Evolutionary conservation across 2,113 vertebrate genomes (phyloP), one percentile per base, ranked within the genome.

Genomic region (Platycercus adscitus): DNA sequence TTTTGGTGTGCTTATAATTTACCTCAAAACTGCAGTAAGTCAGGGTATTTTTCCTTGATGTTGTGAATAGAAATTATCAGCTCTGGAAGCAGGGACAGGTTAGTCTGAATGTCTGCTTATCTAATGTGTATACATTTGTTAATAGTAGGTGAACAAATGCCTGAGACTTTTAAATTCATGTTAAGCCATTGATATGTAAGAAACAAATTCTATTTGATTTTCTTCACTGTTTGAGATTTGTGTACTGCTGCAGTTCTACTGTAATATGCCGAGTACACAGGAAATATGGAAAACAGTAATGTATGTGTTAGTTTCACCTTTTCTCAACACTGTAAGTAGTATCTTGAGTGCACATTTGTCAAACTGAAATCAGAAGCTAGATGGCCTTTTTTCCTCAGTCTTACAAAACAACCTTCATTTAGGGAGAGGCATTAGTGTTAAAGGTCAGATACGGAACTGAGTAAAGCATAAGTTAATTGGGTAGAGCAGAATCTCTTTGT

Each of bases 201-300:
- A 68, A 96, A 78, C 1, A 6, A 89, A 50, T 55, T 10, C 43
- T 37, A 3, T 53, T 86, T 60, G n/a, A 8, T 78, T 55, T 77
- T 63, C 15, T 50, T 86, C 7, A 11, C 19, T 53, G 3, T 76
- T 61, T 66, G 37, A 73, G 44, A 46, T 65, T 3, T 0, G 0
- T 73, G 25, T 44, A 7, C 47, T 69, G 60, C 46, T 79, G 3
- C n/a, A 50, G 23, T 50, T 75, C 23, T 49, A 24, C 66, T 64
- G 6, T 64, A 33, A 25, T 39, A 8, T 41, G 16, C 49, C 88
- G 26, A 35, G 15, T 70, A 18, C 3, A 4, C 35, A 44, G 60
- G 43, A 39, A 6, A 18, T 55, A 25, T 24, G 14, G 28, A 63
- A 73, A 71, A 53, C 11, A 69, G 41, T 44, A 72, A 31, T 11